Evolutionary conservation across 2,888 invertebrate genomes (phyloP), one percentile per base, ranked within the genome.

Genomic region (Chrysodeixis includens): DNA sequence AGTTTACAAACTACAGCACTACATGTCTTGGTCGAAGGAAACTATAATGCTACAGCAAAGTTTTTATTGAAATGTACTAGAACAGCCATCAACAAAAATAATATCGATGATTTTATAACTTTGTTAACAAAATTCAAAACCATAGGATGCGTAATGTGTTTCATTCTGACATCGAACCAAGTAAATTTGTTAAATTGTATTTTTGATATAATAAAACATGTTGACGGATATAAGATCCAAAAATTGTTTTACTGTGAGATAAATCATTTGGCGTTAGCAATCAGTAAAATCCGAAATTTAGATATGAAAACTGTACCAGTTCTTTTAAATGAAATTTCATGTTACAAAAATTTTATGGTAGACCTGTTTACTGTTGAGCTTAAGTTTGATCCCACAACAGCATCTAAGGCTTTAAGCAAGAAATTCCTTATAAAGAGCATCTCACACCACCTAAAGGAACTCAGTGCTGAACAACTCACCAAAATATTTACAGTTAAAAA

Each of bases 41-140:
- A 2, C 6, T 49, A 32, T 7, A 26, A 49, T 7, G 14, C 46
- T 12, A 10, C 56, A 26, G 40, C 54, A 18, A 18, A n/a, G 20
- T 62, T 71, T 60, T 53, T 68, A 32, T 14, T 71, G 18, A 32
- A 62, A 40, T 62, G 56, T 26, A 7, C 22, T 10, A 46, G 9
- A 44, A 0, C 18, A 16, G 30, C 35, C 1, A 1, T 66, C 10
- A 52, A 60, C 6, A 22, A 60, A 66, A 6, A 56, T 0, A 60
- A 66, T 52, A 10, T 55, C 32, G 12, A 35, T 1, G 20, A 9
- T 10, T 40, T 59, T 12, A 55, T 65, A 30, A 8, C 30, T 40
- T 9, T 40, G 20, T 49, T 65, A 7, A 14, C 8, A 1, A 32
- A 52, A 16, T 49, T 26, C 26, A 26, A 9, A n/a, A 1, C 1